phyloP scores from a whole-genome alignment of 2,888 invertebrate genomes.

The Cosmopolites sordidus region DNA sequence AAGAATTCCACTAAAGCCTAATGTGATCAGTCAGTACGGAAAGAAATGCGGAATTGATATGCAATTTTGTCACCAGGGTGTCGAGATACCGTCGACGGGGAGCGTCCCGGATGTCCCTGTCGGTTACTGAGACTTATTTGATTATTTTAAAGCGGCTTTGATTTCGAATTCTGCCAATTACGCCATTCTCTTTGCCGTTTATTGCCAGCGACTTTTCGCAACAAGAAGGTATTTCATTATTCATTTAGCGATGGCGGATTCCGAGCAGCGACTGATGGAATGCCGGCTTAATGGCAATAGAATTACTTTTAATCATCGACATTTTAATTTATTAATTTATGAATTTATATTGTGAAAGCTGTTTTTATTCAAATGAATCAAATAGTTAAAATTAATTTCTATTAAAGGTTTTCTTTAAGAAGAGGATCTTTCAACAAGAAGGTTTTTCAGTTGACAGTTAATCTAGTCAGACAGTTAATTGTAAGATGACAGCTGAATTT shows the following conservation, averaged over 20 bases:
- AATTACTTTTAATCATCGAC: not conserved
- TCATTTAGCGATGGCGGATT: slow-evolving; percentile 6
- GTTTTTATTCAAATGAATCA: no score
- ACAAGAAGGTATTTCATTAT: slow-evolving; percentile 15
- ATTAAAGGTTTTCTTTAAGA: no score
- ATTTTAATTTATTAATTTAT: not conserved
- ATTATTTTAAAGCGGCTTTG: slow-evolving; percentile 38
- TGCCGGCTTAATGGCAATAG: not conserved
- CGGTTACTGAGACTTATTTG: slow-evolving; percentile 19
- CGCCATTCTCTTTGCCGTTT: slow-evolving; percentile 30
- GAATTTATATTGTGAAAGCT: no score
- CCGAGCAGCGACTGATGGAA: not conserved
- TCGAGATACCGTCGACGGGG: slow-evolving; percentile 21
- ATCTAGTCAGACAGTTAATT: no score
- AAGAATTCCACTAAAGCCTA: not conserved
- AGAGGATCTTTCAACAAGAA: no score
- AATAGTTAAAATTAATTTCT: no score
- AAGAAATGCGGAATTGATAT: slow-evolving; percentile 36
- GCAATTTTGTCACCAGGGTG: slow-evolving; percentile 19
- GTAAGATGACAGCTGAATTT: no score
- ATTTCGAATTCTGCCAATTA: slow-evolving; percentile 39
- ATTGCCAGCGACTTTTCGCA: slow-evolving; percentile 25
- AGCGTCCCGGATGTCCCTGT: not conserved
- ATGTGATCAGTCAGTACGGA: not conserved
- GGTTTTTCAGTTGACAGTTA: no score